Evolutionary conservation across 1,140 invertebrate species (phyloP), one percentile per base, ranked within the genome.

Genomic region (Neoseiulus cucumeris): DNA sequence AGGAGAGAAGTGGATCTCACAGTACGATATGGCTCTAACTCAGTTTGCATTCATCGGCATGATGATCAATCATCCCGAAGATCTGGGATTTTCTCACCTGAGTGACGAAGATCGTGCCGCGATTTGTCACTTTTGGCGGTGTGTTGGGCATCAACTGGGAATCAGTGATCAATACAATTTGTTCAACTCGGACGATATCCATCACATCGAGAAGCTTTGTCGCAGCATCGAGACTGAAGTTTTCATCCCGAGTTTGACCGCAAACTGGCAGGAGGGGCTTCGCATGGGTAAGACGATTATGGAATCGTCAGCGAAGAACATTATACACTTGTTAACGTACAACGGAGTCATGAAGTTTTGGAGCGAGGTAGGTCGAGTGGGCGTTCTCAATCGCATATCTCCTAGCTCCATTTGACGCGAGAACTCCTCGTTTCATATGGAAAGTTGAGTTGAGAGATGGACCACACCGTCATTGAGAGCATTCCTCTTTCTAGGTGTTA

Each of bases 1-100:
- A 14, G 25, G 25, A 59, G 51, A 59, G 12, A 33, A 29, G 51
- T 59, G 51, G 51, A 59, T 59, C 51, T 59, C 51, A 59, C 51
- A 59, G 22, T 59, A 33, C 25, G 51, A 59, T 9, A 59, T 59
- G 51, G 51, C 51, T 2, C 14, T 59, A 20, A 59, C 51, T 14
- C 51, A 59, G 51, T 59, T 59, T 9, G 51, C 51, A 17, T 59
- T 59, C 22, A 25, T 59, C 14, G 51, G 51, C 22, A 17, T 59
- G 51, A 59, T 59, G 51, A 59, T 59, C 22, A 25, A 18, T 25
- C 51, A 59, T 59, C 51, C 51, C 25, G 22, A 59, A 17, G 51
- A 18, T 14, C 17, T 59, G 14, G 51, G 51, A 2, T 59, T 59
- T 9, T 59, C 51, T 20, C 51, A 59, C 9, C 51, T 59, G 1